Evolutionary conservation across 2,888 invertebrate genomes (phyloP).

Genomic region (Hyles lineata): DNA sequence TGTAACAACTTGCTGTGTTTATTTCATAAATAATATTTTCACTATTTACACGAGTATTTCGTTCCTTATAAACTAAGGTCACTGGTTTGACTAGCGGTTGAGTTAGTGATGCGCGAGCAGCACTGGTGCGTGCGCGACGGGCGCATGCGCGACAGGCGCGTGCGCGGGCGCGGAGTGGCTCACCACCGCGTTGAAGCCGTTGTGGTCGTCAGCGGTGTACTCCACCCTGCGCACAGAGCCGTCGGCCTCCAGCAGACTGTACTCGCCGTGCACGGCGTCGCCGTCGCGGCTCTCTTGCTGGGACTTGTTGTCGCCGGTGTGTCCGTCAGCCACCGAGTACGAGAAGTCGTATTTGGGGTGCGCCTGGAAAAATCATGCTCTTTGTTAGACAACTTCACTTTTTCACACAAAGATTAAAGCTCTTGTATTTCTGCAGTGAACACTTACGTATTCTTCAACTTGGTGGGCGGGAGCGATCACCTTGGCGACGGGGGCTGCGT

Average conservation of each 20-base stretch:
- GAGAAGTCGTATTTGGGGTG: conserved; percentile 59
- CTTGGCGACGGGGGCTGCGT: conserved; percentile 58
- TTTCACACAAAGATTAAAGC: not conserved
- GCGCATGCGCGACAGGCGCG: conserved; percentile 29
- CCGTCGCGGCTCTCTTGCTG: conserved; percentile 81
- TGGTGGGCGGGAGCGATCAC: conserved; percentile 55
- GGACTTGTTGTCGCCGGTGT: conserved; percentile 84
- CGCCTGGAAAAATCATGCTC: conserved; percentile 15
- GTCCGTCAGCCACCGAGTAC: conserved; percentile 83
- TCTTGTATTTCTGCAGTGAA: not conserved
- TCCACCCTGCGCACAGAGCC: conserved; percentile 83
- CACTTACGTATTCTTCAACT: conserved; percentile 62
- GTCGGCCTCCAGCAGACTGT: conserved; percentile 82
- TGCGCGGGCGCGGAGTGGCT: conserved; percentile 19
- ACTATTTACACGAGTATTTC: conserved; percentile 24
- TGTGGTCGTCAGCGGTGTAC: conserved; percentile 51
- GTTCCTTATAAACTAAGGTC: conserved; percentile 3
- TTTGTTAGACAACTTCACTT: not conserved
- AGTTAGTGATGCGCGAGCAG: conserved; percentile 20
- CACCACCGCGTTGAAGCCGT: conserved; percentile 19
- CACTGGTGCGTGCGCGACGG: not conserved
- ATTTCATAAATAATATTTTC: conserved; percentile 26
- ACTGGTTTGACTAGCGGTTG: not conserved
- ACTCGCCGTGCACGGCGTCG: conserved; percentile 81
- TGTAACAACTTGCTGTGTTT: conserved; percentile 25